phyloP scores from a whole-genome alignment of 2,797 vertebrate species.

The Avahi laniger region DNA sequence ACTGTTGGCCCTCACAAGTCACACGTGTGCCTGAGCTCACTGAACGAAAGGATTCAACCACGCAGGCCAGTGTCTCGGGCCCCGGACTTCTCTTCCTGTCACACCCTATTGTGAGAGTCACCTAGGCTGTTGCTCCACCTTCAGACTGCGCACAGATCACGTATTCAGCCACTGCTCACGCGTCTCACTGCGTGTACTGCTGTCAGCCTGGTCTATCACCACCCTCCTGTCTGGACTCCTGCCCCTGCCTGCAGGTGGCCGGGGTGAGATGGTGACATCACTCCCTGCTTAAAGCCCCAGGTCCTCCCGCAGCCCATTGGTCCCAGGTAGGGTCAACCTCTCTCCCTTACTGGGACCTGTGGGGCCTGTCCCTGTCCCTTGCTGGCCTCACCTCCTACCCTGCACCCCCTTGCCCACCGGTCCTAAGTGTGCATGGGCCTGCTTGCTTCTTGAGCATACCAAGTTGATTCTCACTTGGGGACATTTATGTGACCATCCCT shows the following conservation, averaged over 20 bases:
- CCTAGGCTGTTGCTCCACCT: not conserved
- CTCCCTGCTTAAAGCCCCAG: fast-evolving
- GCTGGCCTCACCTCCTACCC: fast-evolving
- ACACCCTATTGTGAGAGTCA: not conserved
- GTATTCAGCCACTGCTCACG: fast-evolving
- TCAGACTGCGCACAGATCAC: fast-evolving
- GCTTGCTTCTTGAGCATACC: not conserved
- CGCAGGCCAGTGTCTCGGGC: fast-evolving
- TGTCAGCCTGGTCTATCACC: not conserved
- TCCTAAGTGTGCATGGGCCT: fast-evolving
- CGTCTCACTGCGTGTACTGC: not conserved
- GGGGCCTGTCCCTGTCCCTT: not conserved
- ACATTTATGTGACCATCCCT: not conserved
- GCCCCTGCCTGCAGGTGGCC: not conserved
- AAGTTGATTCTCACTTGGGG: not conserved
- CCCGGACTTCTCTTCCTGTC: not conserved
- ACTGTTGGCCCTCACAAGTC: not conserved
- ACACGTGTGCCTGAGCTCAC: not conserved
- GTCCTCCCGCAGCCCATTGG: not conserved
- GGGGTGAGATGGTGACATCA: fast-evolving
- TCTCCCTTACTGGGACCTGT: fast-evolving
- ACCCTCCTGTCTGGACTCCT: not conserved
- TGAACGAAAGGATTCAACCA: no score
- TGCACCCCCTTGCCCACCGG: not conserved
- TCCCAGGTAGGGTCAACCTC: fast-evolving